Conservation (phyloP, 2,888 invertebrate species). For the Lasioglossum pauxillum region DNA sequence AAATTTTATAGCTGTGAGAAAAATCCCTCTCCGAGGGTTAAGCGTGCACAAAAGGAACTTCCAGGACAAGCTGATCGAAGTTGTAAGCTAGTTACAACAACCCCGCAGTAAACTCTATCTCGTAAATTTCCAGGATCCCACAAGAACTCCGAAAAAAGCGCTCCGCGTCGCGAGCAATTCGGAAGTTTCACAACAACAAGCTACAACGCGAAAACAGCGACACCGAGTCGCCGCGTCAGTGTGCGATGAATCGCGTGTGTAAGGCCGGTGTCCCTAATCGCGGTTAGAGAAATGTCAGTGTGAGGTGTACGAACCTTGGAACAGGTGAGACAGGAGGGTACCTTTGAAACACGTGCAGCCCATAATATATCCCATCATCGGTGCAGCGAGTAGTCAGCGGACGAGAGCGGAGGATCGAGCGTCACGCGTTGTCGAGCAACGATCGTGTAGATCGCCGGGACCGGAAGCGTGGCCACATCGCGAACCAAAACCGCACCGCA, state of each 20-base stretch:
- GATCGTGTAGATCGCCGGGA: conserved; percentile 43
- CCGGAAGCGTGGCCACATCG: conserved; percentile 73
- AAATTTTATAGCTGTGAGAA: too few species aligned
- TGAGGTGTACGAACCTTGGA: conserved; percentile 79
- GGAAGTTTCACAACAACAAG: neutral
- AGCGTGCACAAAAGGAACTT: neutral
- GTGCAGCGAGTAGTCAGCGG: conserved; percentile 70
- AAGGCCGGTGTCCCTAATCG: neutral
- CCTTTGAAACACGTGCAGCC: conserved; percentile 97
- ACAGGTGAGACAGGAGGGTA: conserved; percentile 85
- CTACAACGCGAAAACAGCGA: neutral
- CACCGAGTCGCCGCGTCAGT: neutral
- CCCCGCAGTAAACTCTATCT: too few species aligned
- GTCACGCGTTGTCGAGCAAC: conserved; percentile 32
- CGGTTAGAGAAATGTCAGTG: neutral
- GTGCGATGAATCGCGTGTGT: neutral
- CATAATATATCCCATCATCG: conserved; percentile 98
- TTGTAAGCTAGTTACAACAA: neutral
- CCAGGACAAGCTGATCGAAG: neutral
- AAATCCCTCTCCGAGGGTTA: too few species aligned
- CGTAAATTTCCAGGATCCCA: neutral
- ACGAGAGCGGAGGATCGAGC: conserved; percentile 11
- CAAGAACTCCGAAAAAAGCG: neutral
- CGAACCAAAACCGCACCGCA: conserved; percentile 50
- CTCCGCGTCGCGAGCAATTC: neutral